Evolutionary conservation across 2,888 invertebrate species (phyloP).

Genomic region (Amblyjoppa proteus): DNA sequence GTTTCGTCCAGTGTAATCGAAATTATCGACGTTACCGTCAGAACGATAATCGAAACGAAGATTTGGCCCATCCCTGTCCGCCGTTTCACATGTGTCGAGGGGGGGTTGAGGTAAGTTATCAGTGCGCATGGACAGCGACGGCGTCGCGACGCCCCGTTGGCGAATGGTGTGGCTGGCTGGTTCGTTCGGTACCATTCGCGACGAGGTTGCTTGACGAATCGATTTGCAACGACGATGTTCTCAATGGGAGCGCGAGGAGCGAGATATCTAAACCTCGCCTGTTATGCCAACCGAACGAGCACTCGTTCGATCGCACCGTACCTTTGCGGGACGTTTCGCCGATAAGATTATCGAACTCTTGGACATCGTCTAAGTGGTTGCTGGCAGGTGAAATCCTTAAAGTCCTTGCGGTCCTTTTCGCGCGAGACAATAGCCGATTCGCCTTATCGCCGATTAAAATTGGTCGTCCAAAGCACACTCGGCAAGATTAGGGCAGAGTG

Average conservation of each 20-base stretch:
- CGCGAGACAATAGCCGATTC: no score
- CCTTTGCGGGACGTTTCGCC: background rate
- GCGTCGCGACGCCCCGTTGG: conserved; percentile 37
- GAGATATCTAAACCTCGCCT: background rate
- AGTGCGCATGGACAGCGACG: conserved; percentile 54
- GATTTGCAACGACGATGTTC: conserved; percentile 56
- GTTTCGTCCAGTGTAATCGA: no score
- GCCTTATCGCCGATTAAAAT: no score
- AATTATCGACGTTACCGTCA: no score
- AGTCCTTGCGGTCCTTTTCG: no score
- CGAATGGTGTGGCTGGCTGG: conserved; percentile 40
- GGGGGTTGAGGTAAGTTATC: conserved; percentile 32
- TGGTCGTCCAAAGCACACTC: no score
- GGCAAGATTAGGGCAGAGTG: no score
- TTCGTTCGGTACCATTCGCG: conserved; percentile 42
- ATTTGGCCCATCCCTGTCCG: background rate
- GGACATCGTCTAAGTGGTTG: conserved; percentile 15
- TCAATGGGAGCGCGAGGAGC: conserved; percentile 4
- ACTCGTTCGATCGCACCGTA: background rate
- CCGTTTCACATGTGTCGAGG: background rate
- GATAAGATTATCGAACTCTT: conserved; percentile 27
- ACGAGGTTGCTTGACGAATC: conserved; percentile 56
- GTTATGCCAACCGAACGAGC: conserved; percentile 9
- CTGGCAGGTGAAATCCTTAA: background rate
- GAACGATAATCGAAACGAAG: background rate